phyloP scores from a whole-genome alignment of 2,113 vertebrate genomes.

The Sceloporus undulatus region DNA sequence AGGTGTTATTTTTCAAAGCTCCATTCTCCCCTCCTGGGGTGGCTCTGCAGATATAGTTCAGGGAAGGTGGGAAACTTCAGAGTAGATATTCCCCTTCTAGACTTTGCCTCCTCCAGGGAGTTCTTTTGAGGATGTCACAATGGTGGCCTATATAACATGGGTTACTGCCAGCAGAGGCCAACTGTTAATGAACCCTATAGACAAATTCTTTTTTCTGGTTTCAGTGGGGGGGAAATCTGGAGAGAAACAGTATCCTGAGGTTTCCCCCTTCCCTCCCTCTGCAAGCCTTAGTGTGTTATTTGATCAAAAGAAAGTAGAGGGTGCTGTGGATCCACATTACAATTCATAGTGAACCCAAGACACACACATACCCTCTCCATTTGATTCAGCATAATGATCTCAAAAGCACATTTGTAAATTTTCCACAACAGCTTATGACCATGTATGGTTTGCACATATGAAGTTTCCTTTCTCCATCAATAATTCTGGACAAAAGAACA shows the following conservation, averaged over 20 bases:
- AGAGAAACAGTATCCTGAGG: slow-evolving; percentile 68
- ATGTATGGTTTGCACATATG: slow-evolving; percentile 1
- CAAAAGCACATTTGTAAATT: slow-evolving; percentile 40
- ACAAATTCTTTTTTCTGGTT: slow-evolving; percentile 89
- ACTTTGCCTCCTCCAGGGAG: slow-evolving; percentile 87
- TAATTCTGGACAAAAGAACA: background rate
- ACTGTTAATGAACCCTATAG: slow-evolving; percentile 93
- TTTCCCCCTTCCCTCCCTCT: slow-evolving; percentile 42
- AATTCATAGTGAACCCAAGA: slow-evolving; percentile 53
- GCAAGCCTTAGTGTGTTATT: slow-evolving; percentile 79
- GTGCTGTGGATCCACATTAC: slow-evolving; percentile 86
- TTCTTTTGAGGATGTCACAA: slow-evolving; percentile 94
- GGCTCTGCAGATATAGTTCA: slow-evolving; percentile 90
- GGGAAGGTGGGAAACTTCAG: slow-evolving; percentile 97
- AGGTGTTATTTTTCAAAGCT: slow-evolving; percentile 99
- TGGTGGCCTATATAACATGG: slow-evolving; percentile 93
- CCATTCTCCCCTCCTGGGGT: slow-evolving; percentile 90
- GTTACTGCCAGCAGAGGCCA: slow-evolving; percentile 92
- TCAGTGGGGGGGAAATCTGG: slow-evolving; percentile 69
- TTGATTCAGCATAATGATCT: slow-evolving; percentile 35
- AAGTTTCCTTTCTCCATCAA: background rate
- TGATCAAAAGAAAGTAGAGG: slow-evolving; percentile 87
- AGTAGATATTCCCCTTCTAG: slow-evolving; percentile 88
- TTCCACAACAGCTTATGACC: slow-evolving; percentile 10
- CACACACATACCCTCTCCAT: slow-evolving; percentile 23